Evolutionary conservation across 2,797 vertebrate genomes (phyloP).

Genomic region (Sebastes taczanowskii): DNA sequence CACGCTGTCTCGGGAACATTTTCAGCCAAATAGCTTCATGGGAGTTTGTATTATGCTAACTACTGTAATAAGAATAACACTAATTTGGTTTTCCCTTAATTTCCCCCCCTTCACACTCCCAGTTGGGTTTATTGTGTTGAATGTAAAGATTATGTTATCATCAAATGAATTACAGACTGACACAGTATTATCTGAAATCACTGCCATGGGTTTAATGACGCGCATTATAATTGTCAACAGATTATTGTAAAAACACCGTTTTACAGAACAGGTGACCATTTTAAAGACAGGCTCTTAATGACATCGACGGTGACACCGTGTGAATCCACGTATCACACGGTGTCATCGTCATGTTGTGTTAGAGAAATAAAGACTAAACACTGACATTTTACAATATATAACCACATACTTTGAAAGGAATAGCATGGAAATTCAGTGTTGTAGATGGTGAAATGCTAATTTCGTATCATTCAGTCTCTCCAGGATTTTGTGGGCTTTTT

Average conservation of each 20-base stretch:
- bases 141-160: conserved; percentile 13
- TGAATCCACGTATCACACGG: neutral
- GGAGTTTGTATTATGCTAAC: conserved; percentile 12
- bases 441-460: neutral
- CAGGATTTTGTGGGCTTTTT: too few species aligned
- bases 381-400: neutral
- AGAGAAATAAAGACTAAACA: neutral
- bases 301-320: neutral
- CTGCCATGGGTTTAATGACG: conserved; percentile 11
- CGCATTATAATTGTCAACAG: neutral
- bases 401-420: neutral
- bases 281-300: conserved; percentile 10
- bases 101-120: conserved; percentile 16
- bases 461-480: neutral
- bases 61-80: conserved; percentile 21
- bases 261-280: conserved; percentile 31
- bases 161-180: neutral
- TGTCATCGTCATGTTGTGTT: too few species aligned
- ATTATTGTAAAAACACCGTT: conserved; percentile 10
- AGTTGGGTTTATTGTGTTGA: conserved; percentile 19
- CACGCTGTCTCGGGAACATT: neutral
- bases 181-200: conserved; percentile 7
- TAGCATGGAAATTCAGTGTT: neutral
- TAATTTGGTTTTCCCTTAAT: conserved; percentile 17
- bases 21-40: conserved; percentile 13